Conservation (phyloP, 2,888 invertebrate species). For the Cosmopolites sordidus region DNA sequence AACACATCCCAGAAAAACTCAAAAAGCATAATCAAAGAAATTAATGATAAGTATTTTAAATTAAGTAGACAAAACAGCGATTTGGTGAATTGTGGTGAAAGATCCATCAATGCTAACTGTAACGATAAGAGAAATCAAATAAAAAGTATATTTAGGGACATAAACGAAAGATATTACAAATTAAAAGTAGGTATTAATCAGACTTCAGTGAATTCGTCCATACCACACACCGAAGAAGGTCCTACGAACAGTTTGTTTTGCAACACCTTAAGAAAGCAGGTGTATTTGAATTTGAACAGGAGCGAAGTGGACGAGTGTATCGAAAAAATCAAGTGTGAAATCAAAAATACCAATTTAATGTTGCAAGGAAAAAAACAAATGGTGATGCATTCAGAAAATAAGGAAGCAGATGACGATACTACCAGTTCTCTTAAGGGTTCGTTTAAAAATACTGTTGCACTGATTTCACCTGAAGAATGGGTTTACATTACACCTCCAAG, state of each 20-base stretch:
- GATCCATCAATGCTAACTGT: too few relatives aligned
- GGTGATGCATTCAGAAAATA: background rate
- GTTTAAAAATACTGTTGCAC: conserved; percentile 7
- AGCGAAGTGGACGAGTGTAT: conserved; percentile 2
- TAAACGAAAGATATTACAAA: background rate
- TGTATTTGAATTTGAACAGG: conserved; percentile 15
- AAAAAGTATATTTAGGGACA: background rate
- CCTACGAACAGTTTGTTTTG: too few relatives aligned
- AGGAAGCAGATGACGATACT: conserved; percentile 1
- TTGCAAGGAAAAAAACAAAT: conserved; percentile 25
- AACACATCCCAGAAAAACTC: conserved; percentile 18
- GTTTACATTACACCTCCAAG: conserved; percentile 31
- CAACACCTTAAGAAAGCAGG: conserved; percentile 3
- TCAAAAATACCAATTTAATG: conserved; percentile 24
- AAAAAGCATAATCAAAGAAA: conserved; percentile 32
- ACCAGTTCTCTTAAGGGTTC: background rate
- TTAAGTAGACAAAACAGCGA: conserved; percentile 1
- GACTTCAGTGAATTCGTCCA: too few relatives aligned
- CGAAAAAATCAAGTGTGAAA: conserved; percentile 12
- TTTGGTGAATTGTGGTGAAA: too few relatives aligned
- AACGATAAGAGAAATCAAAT: conserved; percentile 6
- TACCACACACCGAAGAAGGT: too few relatives aligned
- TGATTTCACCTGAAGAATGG: conserved; percentile 29
- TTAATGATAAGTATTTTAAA: conserved; percentile 26
- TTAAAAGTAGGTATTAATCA: background rate